These are phyloP conservation scores for Hermaeophaga mercurialis DNA, from an alignment of 2,888 invertebrate genomes.

Conservation along the genomic window DNA sequence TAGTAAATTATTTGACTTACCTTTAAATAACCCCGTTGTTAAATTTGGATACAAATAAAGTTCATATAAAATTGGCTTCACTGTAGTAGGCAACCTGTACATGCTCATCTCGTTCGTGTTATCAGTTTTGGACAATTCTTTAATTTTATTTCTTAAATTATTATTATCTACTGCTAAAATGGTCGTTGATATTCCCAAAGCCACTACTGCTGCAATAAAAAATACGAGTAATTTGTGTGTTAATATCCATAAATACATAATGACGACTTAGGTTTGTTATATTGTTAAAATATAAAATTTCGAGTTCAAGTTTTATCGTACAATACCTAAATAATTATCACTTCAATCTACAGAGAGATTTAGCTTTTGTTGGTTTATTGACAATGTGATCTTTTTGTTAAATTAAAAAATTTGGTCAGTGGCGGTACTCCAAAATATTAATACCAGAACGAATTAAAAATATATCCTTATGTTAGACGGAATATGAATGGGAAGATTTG, in stretches of 20 bases:
- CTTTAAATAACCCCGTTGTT: slow-evolving; percentile 61
- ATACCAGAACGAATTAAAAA: no score
- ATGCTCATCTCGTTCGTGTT: slow-evolving; percentile 45
- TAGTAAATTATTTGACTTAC: slow-evolving; percentile 50
- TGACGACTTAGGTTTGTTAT: no score
- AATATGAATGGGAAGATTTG: no score
- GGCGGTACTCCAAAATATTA: no score
- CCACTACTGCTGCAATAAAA: slow-evolving; percentile 52
- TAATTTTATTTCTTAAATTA: slow-evolving; percentile 41
- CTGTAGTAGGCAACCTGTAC: slow-evolving; percentile 63
- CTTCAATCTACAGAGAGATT: no score
- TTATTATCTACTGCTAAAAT: slow-evolving; percentile 60
- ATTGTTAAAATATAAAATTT: no score
- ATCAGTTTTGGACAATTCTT: slow-evolving; percentile 28
- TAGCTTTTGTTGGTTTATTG: no score
- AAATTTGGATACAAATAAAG: slow-evolving; percentile 71
- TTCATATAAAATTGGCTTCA: slow-evolving; percentile 70
- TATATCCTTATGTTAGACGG: no score
- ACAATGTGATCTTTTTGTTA: no score
- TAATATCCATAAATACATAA: slow-evolving; percentile 38
- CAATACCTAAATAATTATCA: no score
- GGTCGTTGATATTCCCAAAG: slow-evolving; percentile 62
- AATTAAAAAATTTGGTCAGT: no score
- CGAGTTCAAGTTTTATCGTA: no score
- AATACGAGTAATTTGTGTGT: slow-evolving; percentile 55